Percentiles rank a stretch among this genome's conserved stretches.
These are phyloP conservation scores for Lagenorhynchus albirostris DNA, from an alignment of 2,113 vertebrate genomes.

Conservation along the genomic window DNA sequence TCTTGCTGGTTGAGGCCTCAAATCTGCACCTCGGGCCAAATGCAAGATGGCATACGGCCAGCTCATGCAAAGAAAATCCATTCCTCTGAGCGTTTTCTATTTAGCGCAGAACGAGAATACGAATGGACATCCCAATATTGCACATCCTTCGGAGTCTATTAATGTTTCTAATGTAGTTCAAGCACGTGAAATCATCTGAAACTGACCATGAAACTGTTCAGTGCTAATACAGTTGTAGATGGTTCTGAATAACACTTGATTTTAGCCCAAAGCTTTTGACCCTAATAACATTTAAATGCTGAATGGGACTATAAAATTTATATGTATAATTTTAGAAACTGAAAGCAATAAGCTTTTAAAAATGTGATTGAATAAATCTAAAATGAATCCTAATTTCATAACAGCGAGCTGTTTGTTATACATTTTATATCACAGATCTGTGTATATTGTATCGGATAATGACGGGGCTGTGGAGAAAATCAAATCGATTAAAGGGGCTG, in stretches of 20 bases:
- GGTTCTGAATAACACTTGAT: background rate
- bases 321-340: background rate
- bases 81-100: background rate
- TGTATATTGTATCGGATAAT: background rate
- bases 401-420: background rate
- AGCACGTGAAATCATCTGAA: background rate
- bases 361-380: background rate
- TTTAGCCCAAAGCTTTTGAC: background rate
- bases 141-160: background rate
- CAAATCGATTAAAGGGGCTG: no score
- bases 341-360: background rate
- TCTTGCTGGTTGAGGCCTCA: background rate
- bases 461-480: background rate
- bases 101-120: background rate
- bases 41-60: background rate
- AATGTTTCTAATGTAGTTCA: background rate
- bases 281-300: background rate
- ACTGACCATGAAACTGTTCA: background rate
- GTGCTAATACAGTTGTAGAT: rapidly evolving
- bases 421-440: background rate
- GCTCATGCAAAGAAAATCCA: background rate
- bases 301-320: background rate
- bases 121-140: background rate
- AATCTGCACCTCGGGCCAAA: background rate
- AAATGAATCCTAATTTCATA: background rate